Evolutionary conservation across 2,113 vertebrate genomes (phyloP), one percentile per base, ranked within the genome.

Genomic region (Catharus minimus): DNA sequence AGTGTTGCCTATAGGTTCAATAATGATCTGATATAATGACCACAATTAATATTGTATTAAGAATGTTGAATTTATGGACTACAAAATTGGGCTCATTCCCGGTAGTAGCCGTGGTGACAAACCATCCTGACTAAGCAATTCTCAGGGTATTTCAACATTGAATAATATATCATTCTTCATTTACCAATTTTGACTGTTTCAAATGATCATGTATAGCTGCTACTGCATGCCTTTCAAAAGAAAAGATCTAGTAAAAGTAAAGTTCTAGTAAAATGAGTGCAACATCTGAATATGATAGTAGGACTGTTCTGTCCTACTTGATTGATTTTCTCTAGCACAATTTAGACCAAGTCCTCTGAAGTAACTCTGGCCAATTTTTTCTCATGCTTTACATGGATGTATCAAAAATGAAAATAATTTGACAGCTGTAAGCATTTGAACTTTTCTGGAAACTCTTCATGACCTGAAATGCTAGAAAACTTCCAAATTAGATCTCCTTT

Each of bases 31-130:
- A 80, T 74, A 50, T 55, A 77, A 69, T 60, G 73, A 74, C 30
- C 24, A 71, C 3, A 80, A 92, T 90, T 67, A 95, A 84, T 84
- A 82, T 33, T 87, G 14, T 38, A 79, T 75, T 89, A 87, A 75
- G 69, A 77, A 79, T 61, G 38, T 32, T 94, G 41, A 79, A 92
- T 89, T 94, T 81, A 78, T 90, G 73, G 78, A 43, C 44, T 71
- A 78, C 43, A 71, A 58, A 86, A 71, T 20, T 73, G 24, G 3
- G 9, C 61, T 89, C 13, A 57, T 84, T 89, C 20, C 21, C 49
- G 57, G 10, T 65, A 72, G 19, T 68, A 53, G 33, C 9, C 64
- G 30, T 53, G 44, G 22, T 72, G 49, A 60, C 30, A 89, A 86
- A 41, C 28, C 2, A 32, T 24, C 24, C 19, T 75, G 81, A 84